Base-by-base conservation (phyloP, 30 jellyfish, hydroid and myxozoan genomes). In the Calvadosia cruxmelitensis region DNA sequence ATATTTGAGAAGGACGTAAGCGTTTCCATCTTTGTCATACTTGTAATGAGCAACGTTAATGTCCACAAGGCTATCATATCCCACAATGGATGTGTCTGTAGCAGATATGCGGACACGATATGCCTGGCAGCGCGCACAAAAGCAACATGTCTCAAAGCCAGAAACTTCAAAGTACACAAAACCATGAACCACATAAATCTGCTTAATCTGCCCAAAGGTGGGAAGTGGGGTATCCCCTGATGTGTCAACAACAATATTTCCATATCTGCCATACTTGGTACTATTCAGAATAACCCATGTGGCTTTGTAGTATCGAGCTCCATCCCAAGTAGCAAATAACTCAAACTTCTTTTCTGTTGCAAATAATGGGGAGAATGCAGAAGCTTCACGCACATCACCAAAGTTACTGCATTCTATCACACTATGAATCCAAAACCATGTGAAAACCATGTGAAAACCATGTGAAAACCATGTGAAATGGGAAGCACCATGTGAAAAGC, bases 41-140 rank as follows among this genome's bases (percentile, higher is more conserved):
- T 74, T 62, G 63, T 51, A 34, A 64, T 74, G 84, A 52, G 34
- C 62, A 12, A 74, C 84, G 50, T 74, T 63, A 64, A 49, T 61
- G 52, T 74, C 84, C 33, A 74, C 84, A 34, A 74, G 78, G 5
- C 57, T 62, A n/a, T 72, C 82, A 57, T 72, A 72, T 16, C 65
- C 35, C 36, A 64, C 52, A 42, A 70, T 34, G 52, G 29, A 42
- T 20, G 53, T 61, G 27, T 61, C 52, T 0, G 50, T 52, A 57
- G 35, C 68, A 2, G 16, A 52, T 2, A 42, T 28, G 10, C 57
- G 10, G 27, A 74, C 52, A 23, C 25, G 28, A 64, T 74, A 74
- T 16, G 84, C 84, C 52, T 74, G 84, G 53, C 1, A 27, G n/a
- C 53, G 24, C 27, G 42, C 50, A 24, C 49, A 78, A 64, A 74